These are phyloP conservation scores for Chaenocephalus aceratus DNA, from an alignment of 2,113 vertebrate genomes.

Conservation along the genomic window DNA sequence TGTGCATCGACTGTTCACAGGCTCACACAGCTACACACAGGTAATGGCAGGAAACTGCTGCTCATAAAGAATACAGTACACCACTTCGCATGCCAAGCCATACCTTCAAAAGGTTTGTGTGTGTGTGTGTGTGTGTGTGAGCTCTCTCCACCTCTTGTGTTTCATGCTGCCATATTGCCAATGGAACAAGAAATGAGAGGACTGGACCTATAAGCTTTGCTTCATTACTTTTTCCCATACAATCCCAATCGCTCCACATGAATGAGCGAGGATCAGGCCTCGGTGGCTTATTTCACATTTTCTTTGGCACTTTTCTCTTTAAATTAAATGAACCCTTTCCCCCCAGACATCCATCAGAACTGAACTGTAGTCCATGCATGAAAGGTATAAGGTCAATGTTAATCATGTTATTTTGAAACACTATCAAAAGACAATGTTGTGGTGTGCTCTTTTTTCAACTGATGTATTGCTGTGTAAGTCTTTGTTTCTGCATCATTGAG, in stretches of 20 bases:
- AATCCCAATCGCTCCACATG: conserved; percentile 36
- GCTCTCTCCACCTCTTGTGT: conserved; percentile 24
- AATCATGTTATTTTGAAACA: neutral
- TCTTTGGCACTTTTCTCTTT: conserved; percentile 38
- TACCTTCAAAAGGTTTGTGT: conserved; percentile 18
- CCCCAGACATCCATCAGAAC: conserved; percentile 34
- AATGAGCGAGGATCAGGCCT: conserved; percentile 30
- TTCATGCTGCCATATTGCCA: conserved; percentile 64
- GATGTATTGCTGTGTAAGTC: neutral
- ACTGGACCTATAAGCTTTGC: conserved; percentile 52
- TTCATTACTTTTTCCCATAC: conserved; percentile 59
- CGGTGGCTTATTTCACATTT: conserved; percentile 49
- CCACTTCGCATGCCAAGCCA: neutral
- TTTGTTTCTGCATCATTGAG: neutral
- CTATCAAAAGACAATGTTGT: neutral
- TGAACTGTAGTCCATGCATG: conserved; percentile 17
- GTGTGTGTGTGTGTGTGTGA: conserved; percentile 17
- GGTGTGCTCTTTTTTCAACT: neutral
- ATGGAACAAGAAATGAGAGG: conserved; percentile 51
- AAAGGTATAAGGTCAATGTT: neutral
- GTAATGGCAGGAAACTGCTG: conserved; percentile 32
- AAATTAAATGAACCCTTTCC: conserved; percentile 50
- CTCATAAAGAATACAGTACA: conserved; percentile 43
- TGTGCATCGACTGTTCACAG: neutral
- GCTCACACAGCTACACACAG: neutral